Conservation (phyloP, 2,888 invertebrate species). For the Gryllus longicercus region DNA sequence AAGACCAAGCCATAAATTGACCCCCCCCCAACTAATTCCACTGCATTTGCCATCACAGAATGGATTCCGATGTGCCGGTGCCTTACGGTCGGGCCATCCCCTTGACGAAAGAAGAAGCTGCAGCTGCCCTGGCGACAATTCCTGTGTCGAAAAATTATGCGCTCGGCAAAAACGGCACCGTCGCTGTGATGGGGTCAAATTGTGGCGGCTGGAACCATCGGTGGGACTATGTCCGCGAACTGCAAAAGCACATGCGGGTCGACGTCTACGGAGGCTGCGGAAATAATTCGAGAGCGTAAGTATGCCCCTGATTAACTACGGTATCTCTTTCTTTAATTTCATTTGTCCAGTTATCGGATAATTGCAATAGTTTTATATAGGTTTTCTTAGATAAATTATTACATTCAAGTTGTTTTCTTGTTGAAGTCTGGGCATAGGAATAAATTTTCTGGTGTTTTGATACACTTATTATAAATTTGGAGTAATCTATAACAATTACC, state of each 20-base stretch:
- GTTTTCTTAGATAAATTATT: too few relatives aligned
- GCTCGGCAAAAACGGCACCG: conserved; percentile 48
- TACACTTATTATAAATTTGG: too few relatives aligned
- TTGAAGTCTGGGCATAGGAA: too few relatives aligned
- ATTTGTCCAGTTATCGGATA: too few relatives aligned
- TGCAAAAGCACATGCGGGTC: conserved; percentile 43
- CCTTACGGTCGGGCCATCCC: conserved; percentile 45
- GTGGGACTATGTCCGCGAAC: conserved; percentile 42
- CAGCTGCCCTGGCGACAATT: background rate
- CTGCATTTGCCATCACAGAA: conserved; percentile 45
- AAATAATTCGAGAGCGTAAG: conserved; percentile 11
- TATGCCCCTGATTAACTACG: too few relatives aligned
- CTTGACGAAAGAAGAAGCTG: conserved; percentile 4
- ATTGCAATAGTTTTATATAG: too few relatives aligned
- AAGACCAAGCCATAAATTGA: too few relatives aligned
- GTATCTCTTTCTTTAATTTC: too few relatives aligned
- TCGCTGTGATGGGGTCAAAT: conserved; percentile 54
- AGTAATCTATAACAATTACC: too few relatives aligned
- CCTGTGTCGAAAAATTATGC: conserved; percentile 37
- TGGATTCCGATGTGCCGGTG: conserved; percentile 46
- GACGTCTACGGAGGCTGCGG: conserved; percentile 45
- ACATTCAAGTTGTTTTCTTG: too few relatives aligned
- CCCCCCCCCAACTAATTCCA: too few relatives aligned
- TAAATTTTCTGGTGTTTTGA: too few relatives aligned
- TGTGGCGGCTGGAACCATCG: conserved; percentile 43